phyloP scores from a whole-genome alignment of 2,888 invertebrate genomes.

The Mycalesis mineus region DNA sequence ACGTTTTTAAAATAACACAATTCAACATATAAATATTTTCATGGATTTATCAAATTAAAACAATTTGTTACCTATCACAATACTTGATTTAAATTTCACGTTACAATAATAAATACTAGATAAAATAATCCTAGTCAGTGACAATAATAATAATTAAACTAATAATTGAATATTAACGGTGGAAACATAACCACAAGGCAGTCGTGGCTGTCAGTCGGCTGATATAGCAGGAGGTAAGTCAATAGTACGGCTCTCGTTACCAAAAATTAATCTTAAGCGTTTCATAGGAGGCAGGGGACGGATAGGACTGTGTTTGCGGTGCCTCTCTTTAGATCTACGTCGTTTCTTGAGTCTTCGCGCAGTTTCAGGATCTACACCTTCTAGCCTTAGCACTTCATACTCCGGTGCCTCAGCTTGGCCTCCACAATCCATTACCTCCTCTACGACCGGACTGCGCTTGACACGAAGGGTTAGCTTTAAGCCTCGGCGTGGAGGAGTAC shows the following conservation, averaged over 20 bases:
- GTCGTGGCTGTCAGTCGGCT: conserved; percentile 75
- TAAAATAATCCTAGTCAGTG: conserved; percentile 73
- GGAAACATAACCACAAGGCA: conserved; percentile 68
- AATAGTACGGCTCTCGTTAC: conserved; percentile 92
- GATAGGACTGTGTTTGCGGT: conserved; percentile 73
- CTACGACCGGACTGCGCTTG: conserved; percentile 91
- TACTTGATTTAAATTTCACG: conserved; percentile 54
- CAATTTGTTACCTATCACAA: conserved; percentile 62
- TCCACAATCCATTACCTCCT: conserved; percentile 86
- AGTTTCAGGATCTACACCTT: conserved; percentile 82
- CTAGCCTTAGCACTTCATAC: conserved; percentile 90
- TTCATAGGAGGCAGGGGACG: conserved; percentile 86
- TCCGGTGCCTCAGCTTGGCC: conserved; percentile 87
- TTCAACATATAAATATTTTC: conserved; percentile 23
- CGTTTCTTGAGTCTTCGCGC: conserved; percentile 78
- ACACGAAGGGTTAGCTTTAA: conserved; percentile 90
- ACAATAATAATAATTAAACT: conserved; percentile 67
- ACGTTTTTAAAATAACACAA: conserved; percentile 14
- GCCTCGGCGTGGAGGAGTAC: conserved; percentile 79
- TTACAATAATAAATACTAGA: conserved; percentile 72
- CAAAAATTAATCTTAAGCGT: conserved; percentile 90
- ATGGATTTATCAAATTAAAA: conserved; percentile 52
- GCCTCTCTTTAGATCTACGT: conserved; percentile 69
- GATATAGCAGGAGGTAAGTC: conserved; percentile 88
- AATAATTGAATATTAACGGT: conserved; percentile 75